Evolutionary conservation across 2,888 invertebrate species (phyloP).

Genomic region (Sinhomidia bicolor): DNA sequence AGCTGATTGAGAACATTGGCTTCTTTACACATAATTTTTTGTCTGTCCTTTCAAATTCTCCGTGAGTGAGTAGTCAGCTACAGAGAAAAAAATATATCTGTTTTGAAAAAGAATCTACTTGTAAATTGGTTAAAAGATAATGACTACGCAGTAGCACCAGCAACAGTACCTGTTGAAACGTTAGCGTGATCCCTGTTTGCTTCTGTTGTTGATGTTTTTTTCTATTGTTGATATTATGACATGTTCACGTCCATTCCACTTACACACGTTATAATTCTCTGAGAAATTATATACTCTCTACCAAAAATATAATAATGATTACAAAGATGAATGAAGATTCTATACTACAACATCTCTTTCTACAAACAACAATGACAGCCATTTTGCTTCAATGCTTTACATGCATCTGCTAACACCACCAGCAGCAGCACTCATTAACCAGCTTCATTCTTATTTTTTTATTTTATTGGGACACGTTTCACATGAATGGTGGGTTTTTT

Average conservation of each 20-base stretch:
- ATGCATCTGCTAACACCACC: too few species aligned
- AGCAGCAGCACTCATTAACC: slow-evolving; percentile 28
- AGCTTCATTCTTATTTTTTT: slow-evolving; percentile 2
- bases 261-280: neutral
- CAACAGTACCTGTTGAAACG: neutral
- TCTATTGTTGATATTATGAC: slow-evolving; percentile 22
- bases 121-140: neutral
- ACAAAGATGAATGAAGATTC: slow-evolving; percentile 22
- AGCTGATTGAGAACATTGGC: slow-evolving; percentile 6
- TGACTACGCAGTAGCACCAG: slow-evolving; percentile 1
- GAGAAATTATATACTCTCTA: slow-evolving; percentile 39
- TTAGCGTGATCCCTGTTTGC: slow-evolving; percentile 36
- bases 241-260: slow-evolving; percentile 19
- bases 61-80: neutral
- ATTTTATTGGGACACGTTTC: slow-evolving; percentile 51
- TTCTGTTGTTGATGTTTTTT: slow-evolving; percentile 16
- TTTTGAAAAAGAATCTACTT: neutral
- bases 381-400: neutral
- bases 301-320: neutral
- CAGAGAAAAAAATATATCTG: neutral
- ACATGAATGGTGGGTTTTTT: slow-evolving; percentile 32
- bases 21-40: neutral
- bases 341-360: neutral
- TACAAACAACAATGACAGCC: neutral
- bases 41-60: slow-evolving; percentile 11